Conservation (phyloP, 2,888 invertebrate genomes). For the Aphelenchoides bicaudatus region DNA sequence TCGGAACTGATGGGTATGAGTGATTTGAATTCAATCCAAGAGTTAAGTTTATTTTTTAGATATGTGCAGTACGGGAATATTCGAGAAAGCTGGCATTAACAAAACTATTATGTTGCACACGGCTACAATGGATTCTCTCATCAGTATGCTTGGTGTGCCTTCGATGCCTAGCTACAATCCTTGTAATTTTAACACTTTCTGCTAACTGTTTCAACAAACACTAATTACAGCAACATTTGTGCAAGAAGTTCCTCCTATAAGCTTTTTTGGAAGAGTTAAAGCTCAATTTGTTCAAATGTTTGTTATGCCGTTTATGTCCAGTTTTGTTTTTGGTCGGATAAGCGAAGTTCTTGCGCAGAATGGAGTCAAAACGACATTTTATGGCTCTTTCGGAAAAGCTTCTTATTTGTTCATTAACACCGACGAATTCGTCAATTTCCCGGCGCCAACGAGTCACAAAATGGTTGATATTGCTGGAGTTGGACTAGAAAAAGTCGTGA, state of each 20-base stretch:
- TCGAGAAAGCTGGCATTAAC: slow-evolving; percentile 17
- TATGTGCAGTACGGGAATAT: slow-evolving; percentile 5
- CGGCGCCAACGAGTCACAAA: slow-evolving; percentile 20
- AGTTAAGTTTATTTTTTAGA: slow-evolving; percentile 12
- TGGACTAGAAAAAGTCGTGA: slow-evolving; percentile 2
- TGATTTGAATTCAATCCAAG: too few relatives aligned
- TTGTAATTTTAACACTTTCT: background rate
- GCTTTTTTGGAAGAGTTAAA: background rate
- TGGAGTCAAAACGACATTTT: background rate
- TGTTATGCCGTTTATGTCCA: background rate
- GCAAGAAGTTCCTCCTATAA: background rate
- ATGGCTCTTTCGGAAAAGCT: slow-evolving; percentile 15
- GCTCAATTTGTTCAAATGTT: background rate
- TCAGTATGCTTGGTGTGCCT: background rate
- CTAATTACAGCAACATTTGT: background rate
- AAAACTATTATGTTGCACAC: background rate
- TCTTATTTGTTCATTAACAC: slow-evolving; percentile 20
- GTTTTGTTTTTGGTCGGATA: background rate
- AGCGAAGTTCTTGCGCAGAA: background rate
- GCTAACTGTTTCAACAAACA: background rate
- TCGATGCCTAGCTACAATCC: background rate
- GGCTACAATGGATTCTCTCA: background rate
- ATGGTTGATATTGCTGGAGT: slow-evolving; percentile 22
- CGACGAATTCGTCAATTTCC: slow-evolving; percentile 24
- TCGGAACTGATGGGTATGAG: background rate